Evolutionary conservation across 1,140 invertebrate genomes (phyloP), one percentile per base, ranked within the genome.

Genomic region (Solenopsis fugax): DNA sequence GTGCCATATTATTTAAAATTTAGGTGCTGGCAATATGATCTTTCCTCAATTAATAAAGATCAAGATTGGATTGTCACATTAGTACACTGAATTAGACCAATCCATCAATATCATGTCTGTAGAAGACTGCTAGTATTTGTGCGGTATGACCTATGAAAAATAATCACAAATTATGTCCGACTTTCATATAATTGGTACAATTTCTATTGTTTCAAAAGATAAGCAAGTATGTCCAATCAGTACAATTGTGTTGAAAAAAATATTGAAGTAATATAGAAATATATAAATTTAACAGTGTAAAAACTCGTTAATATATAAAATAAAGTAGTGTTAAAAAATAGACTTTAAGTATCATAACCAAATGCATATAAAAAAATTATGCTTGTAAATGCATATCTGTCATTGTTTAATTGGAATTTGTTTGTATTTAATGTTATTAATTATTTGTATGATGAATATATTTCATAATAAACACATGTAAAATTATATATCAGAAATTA

Each of bases 1-100:
- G 93, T 93, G 93, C 95, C 95, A 95, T 95, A 94, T 93, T 95
- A 95, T 91, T 92, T 52, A 85, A 90, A 77, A 91, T 78, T 89
- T 67, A 85, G 87, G 34, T 72, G 50, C 71, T 87, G 73, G 24
- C 81, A 91, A 91, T 77, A 80, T 82, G 71, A 88, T 86, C 34
- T 89, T 89, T 90, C 87, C 60, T 91, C 77, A 89, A 86, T 89
- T 80, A 90, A 88, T 81, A 87, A 76, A 75, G 87, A 87, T 88
- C 67, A 89, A 65, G 84, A 86, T 52, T 71, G 86, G 81, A 87
- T 87, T 89, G 82, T 88, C 76, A 65, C 76, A 65, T 72, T 93
- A 91, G 56, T 92, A 91, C 58, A 75, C 29, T 45, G 58, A 85
- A 88, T 92, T 91, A 88, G 88, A 93, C 84, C 89, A 87, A 80